Evolutionary conservation across 2,888 invertebrate species (phyloP).

Genomic region (Cheilosia pagana): DNA sequence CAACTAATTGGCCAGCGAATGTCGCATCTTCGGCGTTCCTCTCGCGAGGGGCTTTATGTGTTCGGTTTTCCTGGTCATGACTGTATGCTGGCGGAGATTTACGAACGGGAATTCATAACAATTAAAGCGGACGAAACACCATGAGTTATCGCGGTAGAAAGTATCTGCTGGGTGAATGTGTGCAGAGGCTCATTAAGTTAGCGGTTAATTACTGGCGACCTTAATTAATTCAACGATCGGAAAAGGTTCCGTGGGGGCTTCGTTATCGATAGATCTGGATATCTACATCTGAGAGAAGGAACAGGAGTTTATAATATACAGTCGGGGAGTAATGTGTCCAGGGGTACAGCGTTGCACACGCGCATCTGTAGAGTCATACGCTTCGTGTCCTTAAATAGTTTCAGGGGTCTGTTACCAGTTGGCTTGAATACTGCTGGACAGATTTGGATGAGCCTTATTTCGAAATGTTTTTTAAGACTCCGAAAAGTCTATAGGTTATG

Average conservation of each 20-base stretch:
- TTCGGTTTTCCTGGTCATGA: not conserved
- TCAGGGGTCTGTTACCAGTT: too few relatives aligned
- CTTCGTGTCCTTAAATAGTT: too few relatives aligned
- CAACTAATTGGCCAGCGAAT: conserved; percentile 47
- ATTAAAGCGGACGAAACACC: conserved; percentile 53
- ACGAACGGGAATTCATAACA: conserved; percentile 51
- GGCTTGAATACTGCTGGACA: too few relatives aligned
- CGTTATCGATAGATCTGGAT: not conserved
- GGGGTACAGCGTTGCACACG: too few relatives aligned
- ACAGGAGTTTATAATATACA: not conserved
- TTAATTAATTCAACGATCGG: conserved; percentile 54
- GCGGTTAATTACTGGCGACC: conserved; percentile 62
- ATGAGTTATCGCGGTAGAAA: conserved; percentile 59
- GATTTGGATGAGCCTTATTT: too few relatives aligned
- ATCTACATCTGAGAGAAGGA: not conserved
- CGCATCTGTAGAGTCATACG: too few relatives aligned
- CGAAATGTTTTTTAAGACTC: too few relatives aligned
- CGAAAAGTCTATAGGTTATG: too few relatives aligned
- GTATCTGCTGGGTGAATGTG: conserved; percentile 58
- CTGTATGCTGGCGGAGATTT: conserved; percentile 19
- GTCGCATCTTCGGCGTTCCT: conserved; percentile 4
- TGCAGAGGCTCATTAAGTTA: conserved; percentile 57
- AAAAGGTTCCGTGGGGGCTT: conserved; percentile 19
- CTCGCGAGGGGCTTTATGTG: not conserved
- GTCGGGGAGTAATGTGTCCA: too few relatives aligned